These are phyloP conservation scores for Cryptophagus acutangulus DNA, from an alignment of 2,888 invertebrate genomes.

Conservation along the genomic window DNA sequence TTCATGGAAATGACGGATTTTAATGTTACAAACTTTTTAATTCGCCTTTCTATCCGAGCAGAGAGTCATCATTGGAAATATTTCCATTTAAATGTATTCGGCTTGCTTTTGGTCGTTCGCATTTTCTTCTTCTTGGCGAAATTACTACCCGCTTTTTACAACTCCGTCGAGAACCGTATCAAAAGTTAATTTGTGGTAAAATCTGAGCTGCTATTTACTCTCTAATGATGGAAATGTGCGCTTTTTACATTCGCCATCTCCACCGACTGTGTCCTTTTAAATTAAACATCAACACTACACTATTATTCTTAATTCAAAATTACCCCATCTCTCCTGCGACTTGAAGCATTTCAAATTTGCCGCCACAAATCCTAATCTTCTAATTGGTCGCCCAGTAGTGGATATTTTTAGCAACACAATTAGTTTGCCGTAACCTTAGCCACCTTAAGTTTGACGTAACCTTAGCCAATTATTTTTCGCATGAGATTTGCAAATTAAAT, in stretches of 20 bases:
- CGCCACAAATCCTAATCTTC: too few relatives aligned
- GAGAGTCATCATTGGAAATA: constrained; percentile 45
- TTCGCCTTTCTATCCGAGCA: constrained; percentile 39
- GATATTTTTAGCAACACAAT: too few relatives aligned
- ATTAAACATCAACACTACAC: constrained; percentile 27
- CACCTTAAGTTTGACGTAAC: too few relatives aligned
- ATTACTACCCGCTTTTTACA: constrained; percentile 47
- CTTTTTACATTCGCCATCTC: constrained; percentile 34
- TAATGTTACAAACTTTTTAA: constrained; percentile 48
- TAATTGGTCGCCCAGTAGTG: too few relatives aligned
- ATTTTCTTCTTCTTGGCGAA: constrained; percentile 29
- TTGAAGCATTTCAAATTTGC: too few relatives aligned
- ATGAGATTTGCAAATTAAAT: too few relatives aligned
- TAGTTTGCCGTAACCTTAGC: too few relatives aligned
- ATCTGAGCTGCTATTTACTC: constrained; percentile 45
- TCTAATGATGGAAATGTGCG: constrained; percentile 45
- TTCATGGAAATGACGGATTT: constrained; percentile 49
- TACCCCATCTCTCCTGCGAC: constrained; percentile 39
- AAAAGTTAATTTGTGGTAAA: constrained; percentile 51
- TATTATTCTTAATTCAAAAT: too few relatives aligned
- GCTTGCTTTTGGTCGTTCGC: constrained; percentile 25
- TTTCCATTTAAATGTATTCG: constrained; percentile 49
- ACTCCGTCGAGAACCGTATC: constrained; percentile 48
- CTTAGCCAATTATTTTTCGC: too few relatives aligned
- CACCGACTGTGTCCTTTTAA: constrained; percentile 35